A percentile compares a stretch with the other conserved stretches of the same genome.
These are phyloP conservation scores for Polydrusus cervinus DNA, from an alignment of 2,888 invertebrate genomes.

Conservation along the genomic window DNA sequence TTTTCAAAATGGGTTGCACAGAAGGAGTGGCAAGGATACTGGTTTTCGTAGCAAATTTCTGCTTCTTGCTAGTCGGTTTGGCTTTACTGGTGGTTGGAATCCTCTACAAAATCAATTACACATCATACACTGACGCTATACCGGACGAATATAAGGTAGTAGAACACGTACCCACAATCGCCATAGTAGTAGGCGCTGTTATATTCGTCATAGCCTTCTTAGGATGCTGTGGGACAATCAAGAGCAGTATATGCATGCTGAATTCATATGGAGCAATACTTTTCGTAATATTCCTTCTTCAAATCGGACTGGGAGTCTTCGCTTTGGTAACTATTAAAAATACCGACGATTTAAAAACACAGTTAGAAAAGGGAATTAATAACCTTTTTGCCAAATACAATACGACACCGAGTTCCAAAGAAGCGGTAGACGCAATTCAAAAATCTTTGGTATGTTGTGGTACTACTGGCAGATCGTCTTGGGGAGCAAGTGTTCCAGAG, in stretches of 20 bases:
- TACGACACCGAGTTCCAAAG: neutral
- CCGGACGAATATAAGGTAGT: slow-evolving; percentile 33
- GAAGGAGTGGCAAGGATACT: slow-evolving; percentile 49
- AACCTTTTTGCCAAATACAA: slow-evolving; percentile 15
- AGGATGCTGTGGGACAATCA: slow-evolving; percentile 48
- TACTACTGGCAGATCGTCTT: slow-evolving; percentile 1
- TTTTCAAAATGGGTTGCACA: slow-evolving; percentile 40
- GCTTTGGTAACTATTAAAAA: slow-evolving; percentile 44
- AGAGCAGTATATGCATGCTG: slow-evolving; percentile 46
- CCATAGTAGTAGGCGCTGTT: slow-evolving; percentile 41
- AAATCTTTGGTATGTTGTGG: slow-evolving; percentile 49
- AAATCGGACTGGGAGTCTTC: slow-evolving; percentile 44
- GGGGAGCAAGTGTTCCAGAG: slow-evolving; percentile 2
- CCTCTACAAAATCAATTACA: slow-evolving; percentile 32
- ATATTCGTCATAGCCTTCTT: slow-evolving; percentile 42
- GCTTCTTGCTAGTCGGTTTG: slow-evolving; percentile 46
- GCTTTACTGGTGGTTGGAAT: slow-evolving; percentile 40
- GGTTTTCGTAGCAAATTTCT: slow-evolving; percentile 47
- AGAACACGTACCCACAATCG: slow-evolving; percentile 26
- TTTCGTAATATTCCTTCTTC: slow-evolving; percentile 46
- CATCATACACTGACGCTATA: slow-evolving; percentile 30
- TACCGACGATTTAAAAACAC: slow-evolving; percentile 21
- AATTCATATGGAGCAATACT: slow-evolving; percentile 48
- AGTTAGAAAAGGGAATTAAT: slow-evolving; percentile 1
- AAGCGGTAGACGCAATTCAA: slow-evolving; percentile 27